Evolutionary conservation across 1,140 invertebrate species (phyloP).

Genomic region (Cydia pomonella): DNA sequence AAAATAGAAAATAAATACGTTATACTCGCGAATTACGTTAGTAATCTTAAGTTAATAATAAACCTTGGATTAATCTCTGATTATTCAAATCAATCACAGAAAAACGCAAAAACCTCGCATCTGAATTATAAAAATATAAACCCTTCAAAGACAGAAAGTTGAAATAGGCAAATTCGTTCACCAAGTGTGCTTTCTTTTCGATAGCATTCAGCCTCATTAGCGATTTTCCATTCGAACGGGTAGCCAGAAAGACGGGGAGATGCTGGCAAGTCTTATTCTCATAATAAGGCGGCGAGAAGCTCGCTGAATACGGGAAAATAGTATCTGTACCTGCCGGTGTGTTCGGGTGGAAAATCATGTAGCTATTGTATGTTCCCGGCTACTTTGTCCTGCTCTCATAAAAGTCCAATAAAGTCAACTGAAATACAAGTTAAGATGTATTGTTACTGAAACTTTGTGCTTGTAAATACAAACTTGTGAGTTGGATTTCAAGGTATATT

Average conservation of each 20-base stretch:
- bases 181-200: conserved; percentile 47
- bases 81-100: not conserved
- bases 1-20: too few species aligned
- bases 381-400: conserved; percentile 9
- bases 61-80: not conserved
- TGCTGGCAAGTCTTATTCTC: conserved; percentile 47
- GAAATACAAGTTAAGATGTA: not conserved
- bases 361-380: conserved; percentile 11
- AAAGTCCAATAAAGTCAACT: conserved; percentile 17
- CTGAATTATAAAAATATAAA: conserved; percentile 15
- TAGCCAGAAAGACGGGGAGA: conserved; percentile 46
- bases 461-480: not conserved
- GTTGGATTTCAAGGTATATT: not conserved
- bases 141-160: conserved; percentile 37
- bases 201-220: conserved; percentile 62
- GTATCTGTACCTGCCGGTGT: conserved; percentile 19
- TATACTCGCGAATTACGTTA: not conserved
- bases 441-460: not conserved
- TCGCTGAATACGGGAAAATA: conserved; percentile 24
- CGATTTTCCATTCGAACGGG: conserved; percentile 60
- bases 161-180: conserved; percentile 54
- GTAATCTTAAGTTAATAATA: not conserved
- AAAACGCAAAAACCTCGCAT: not conserved
- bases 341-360: conserved; percentile 25
- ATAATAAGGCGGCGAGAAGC: conserved; percentile 41